Evolutionary conservation across 2,888 invertebrate species (phyloP).

Genomic region (Standfussiana lucernea): DNA sequence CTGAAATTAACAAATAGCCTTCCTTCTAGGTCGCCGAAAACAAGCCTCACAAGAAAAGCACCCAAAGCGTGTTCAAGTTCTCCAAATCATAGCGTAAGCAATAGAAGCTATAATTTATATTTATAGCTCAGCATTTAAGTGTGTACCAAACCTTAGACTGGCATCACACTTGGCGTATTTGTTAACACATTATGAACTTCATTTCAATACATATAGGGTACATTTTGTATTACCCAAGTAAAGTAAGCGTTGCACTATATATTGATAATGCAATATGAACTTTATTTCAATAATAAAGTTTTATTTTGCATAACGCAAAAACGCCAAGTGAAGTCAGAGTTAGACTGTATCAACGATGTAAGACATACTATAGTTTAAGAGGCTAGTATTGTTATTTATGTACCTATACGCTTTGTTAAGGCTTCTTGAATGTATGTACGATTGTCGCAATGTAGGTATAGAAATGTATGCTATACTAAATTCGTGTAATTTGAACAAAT

Average conservation of each 20-base stretch:
- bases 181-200: neutral
- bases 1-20: neutral
- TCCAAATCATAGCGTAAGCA: slow-evolving; percentile 88
- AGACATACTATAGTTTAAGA: slow-evolving; percentile 52
- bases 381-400: slow-evolving; percentile 53
- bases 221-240: neutral
- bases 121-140: slow-evolving; percentile 57
- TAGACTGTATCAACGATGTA: slow-evolving; percentile 52
- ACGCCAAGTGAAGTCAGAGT: slow-evolving; percentile 7
- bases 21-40: slow-evolving; percentile 91
- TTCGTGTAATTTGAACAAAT: slow-evolving; percentile 7
- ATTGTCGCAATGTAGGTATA: slow-evolving; percentile 18
- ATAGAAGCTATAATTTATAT: slow-evolving; percentile 41
- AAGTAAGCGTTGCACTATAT: slow-evolving; percentile 37
- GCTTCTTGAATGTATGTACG: slow-evolving; percentile 24
- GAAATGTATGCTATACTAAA: neutral
- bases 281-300: neutral
- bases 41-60: slow-evolving; percentile 91
- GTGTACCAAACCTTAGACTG: slow-evolving; percentile 53
- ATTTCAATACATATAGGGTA: neutral
- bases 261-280: neutral
- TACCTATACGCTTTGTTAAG: slow-evolving; percentile 40
- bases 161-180: neutral
- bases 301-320: neutral
- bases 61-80: slow-evolving; percentile 92